Evolutionary conservation across 1,140 invertebrate species (phyloP).

Genomic region (Pseudobourletiella spinata): DNA sequence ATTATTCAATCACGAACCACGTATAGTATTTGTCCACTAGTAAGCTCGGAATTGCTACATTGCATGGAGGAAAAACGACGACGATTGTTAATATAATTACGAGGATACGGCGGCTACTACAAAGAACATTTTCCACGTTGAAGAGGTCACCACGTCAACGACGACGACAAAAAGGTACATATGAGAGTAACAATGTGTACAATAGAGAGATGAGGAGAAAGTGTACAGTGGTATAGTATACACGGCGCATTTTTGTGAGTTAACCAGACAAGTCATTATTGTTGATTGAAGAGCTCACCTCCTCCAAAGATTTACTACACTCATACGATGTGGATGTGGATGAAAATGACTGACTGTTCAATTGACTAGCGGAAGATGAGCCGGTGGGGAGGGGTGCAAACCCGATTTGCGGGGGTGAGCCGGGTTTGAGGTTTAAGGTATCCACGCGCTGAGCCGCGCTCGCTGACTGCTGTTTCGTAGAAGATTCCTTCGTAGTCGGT

Average conservation of each 20-base stretch:
- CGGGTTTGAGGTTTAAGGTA: constrained; percentile 45
- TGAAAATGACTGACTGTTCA: neutral
- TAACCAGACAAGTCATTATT: neutral
- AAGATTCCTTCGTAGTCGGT: neutral
- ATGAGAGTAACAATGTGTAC: neutral
- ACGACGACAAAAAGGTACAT: too few species aligned
- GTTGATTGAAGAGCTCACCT: neutral
- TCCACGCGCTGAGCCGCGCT: neutral
- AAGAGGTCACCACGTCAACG: too few species aligned
- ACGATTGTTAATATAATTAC: too few species aligned
- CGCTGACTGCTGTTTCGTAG: neutral
- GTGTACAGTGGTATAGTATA: neutral
- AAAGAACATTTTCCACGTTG: too few species aligned
- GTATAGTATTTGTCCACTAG: too few species aligned
- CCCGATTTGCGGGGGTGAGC: constrained; percentile 50
- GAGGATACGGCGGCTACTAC: too few species aligned
- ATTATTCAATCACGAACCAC: too few species aligned
- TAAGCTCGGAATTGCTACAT: too few species aligned
- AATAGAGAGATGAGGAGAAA: neutral
- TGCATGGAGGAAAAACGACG: too few species aligned
- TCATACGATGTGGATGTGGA: neutral
- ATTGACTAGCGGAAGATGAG: neutral
- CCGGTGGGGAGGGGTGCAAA: constrained; percentile 48
- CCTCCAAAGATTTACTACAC: neutral
- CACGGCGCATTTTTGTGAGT: too few species aligned